phyloP scores from a whole-genome alignment of 2,797 vertebrate species.

The Microchirus variegatus region DNA sequence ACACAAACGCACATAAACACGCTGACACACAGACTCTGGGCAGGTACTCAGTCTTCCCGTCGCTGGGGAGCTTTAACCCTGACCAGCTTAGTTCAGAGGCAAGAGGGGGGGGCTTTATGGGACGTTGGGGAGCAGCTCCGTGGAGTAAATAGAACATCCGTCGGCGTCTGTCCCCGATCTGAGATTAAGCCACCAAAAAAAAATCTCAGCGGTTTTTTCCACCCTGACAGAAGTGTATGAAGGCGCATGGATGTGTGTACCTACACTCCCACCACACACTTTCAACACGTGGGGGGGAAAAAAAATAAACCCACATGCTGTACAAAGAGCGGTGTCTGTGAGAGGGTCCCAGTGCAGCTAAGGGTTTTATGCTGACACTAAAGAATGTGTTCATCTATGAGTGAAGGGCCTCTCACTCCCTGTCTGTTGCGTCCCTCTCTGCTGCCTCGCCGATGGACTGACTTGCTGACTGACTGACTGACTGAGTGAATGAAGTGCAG shows the following conservation, averaged over 20 bases:
- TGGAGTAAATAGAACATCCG: constrained; percentile 74
- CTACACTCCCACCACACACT: constrained; percentile 4
- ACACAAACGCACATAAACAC: constrained; percentile 53
- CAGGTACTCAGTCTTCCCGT: constrained; percentile 67
- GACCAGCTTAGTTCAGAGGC: constrained; percentile 70
- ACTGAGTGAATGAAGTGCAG: constrained; percentile 50
- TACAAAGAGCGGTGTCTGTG: constrained; percentile 25
- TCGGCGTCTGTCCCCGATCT: constrained; percentile 63
- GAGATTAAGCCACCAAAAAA: constrained; percentile 64
- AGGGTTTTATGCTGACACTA: constrained; percentile 67
- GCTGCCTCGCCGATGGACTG: constrained; percentile 25
- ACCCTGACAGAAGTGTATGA: constrained; percentile 39
- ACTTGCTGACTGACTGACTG: constrained; percentile 30
- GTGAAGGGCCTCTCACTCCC: constrained; percentile 53
- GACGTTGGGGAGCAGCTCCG: constrained; percentile 65
- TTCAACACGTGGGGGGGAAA: constrained; percentile 2
- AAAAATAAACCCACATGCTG: constrained; percentile 11
- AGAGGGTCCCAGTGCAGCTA: constrained; percentile 57
- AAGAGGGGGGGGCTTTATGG: constrained; percentile 70
- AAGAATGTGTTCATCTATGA: constrained; percentile 64
- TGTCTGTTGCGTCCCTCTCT: constrained; percentile 50
- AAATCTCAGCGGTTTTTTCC: constrained; percentile 53
- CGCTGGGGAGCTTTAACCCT: constrained; percentile 74
- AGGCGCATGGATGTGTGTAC: constrained; percentile 12
- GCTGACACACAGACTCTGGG: constrained; percentile 24